Evolutionary conservation across 2,888 invertebrate genomes (phyloP).

Genomic region (Volucella inflata): DNA sequence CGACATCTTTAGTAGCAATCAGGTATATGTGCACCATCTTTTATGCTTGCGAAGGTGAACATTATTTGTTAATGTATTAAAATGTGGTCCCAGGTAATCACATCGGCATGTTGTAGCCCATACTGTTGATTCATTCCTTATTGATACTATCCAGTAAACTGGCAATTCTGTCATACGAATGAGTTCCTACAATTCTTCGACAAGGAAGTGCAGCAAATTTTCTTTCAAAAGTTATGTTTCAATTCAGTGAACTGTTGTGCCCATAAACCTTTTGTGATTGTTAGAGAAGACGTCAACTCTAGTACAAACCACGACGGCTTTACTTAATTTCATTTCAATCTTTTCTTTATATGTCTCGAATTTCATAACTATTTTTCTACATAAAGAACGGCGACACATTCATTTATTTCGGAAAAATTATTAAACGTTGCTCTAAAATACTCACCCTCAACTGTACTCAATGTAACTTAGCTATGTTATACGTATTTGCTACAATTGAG

Average conservation of each 20-base stretch:
- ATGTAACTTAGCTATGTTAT: too few relatives aligned
- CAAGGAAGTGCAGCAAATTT: constrained; percentile 3
- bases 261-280: neutral
- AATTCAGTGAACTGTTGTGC: too few relatives aligned
- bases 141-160: constrained; percentile 10
- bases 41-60: neutral
- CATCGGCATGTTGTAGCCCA: neutral
- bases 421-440: too few relatives aligned
- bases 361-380: too few relatives aligned
- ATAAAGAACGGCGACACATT: too few relatives aligned
- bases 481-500: too few relatives aligned
- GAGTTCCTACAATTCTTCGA: neutral
- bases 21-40: neutral
- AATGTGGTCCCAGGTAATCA: neutral
- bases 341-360: neutral
- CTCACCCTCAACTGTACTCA: too few relatives aligned
- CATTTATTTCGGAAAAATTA: too few relatives aligned
- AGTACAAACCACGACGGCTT: constrained; percentile 7
- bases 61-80: constrained; percentile 1
- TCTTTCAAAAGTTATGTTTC: constrained; percentile 12
- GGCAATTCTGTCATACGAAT: constrained; percentile 3
- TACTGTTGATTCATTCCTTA: constrained; percentile 1
- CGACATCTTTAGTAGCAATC: constrained; percentile 2
- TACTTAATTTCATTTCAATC: neutral
- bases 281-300: constrained; percentile 3